These are phyloP conservation scores for Hofmannophila pseudospretella DNA, from an alignment of 2,888 invertebrate species.

Conservation along the genomic window DNA sequence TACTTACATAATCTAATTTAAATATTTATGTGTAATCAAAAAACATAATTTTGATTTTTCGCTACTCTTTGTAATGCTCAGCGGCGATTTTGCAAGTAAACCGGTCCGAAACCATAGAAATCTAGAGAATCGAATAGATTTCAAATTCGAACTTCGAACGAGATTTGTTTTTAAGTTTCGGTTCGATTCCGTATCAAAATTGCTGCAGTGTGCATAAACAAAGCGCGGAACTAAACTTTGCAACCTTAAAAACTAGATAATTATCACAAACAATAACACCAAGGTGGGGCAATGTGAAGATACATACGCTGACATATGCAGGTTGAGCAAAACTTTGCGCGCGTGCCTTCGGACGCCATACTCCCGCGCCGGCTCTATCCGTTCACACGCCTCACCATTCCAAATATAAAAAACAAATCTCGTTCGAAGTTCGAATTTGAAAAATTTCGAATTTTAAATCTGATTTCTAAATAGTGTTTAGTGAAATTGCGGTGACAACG, in stretches of 20 bases:
- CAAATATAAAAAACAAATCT: not conserved
- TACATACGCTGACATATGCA: not conserved
- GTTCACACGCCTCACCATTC: constrained; percentile 37
- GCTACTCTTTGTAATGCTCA: too few relatives aligned
- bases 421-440: not conserved
- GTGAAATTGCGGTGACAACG: not conserved
- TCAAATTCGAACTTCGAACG: not conserved
- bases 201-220: too few relatives aligned
- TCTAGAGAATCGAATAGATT: too few relatives aligned
- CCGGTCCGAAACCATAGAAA: too few relatives aligned
- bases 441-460: too few relatives aligned
- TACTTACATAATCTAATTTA: too few relatives aligned
- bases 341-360: constrained; percentile 36
- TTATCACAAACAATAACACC: constrained; percentile 47
- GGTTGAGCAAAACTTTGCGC: constrained; percentile 39
- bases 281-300: constrained; percentile 47
- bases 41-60: too few relatives aligned
- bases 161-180: not conserved
- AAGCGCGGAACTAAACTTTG: constrained; percentile 35
- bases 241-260: constrained; percentile 45
- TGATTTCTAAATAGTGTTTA: not conserved
- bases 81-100: too few relatives aligned
- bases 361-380: constrained; percentile 33
- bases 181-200: too few relatives aligned
- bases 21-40: too few relatives aligned